A percentile compares a stretch with the other conserved stretches of the same genome.
These are phyloP conservation scores for Lymantria dispar DNA, from an alignment of 2,888 invertebrate genomes.

Conservation along the genomic window DNA sequence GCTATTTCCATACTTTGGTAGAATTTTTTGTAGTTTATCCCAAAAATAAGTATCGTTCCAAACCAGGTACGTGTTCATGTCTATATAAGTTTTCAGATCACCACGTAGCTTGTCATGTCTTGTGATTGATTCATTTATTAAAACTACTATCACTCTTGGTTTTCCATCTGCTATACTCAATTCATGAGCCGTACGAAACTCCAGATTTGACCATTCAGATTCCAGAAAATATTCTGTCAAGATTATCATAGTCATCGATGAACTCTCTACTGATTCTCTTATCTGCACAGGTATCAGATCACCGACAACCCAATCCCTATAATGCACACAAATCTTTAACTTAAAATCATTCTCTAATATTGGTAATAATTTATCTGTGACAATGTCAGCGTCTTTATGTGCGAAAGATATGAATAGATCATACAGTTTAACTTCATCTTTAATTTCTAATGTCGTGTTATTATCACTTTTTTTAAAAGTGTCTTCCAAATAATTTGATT, in stretches of 20 bases:
- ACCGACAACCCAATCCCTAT: too few species aligned
- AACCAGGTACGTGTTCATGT: not conserved
- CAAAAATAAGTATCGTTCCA: not conserved
- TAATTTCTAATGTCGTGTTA: not conserved
- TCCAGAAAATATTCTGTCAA: too few species aligned
- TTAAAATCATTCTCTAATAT: not conserved
- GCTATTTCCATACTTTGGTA: not conserved
- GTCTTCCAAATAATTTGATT: not conserved
- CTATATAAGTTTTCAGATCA: not conserved
- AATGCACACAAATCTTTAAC: not conserved
- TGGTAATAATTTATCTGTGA: not conserved
- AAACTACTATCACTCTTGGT: not conserved
- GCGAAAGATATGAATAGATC: not conserved
- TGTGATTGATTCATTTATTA: not conserved
- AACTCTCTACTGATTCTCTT: too few species aligned
- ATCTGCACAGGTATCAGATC: too few species aligned
- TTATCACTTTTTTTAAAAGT: not conserved
- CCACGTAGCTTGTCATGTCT: not conserved
- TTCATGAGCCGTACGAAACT: not conserved
- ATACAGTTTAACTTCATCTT: not conserved
- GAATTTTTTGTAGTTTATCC: not conserved
- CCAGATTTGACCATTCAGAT: too few species aligned
- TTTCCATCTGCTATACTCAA: not conserved
- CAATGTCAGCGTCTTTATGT: not conserved
- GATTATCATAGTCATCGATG: too few species aligned